Evolutionary conservation across 92 coral and sea anemone species (phyloP), one percentile per base, ranked within the genome.

Genomic region (Pocillopora grandis): DNA sequence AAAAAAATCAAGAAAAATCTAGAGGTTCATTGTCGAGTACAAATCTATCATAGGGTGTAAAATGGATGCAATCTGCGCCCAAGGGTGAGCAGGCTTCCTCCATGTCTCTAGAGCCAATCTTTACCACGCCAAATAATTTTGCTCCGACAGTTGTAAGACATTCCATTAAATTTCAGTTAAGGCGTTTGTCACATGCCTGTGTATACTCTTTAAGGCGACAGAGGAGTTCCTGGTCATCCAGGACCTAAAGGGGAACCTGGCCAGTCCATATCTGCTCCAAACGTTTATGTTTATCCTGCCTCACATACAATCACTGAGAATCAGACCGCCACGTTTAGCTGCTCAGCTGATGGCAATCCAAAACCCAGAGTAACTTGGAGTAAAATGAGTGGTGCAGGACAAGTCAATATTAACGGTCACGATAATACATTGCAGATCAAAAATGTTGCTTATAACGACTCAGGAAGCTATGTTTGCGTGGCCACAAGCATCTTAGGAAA

Each of bases 171-270:
- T 2, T 65, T 11, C 16, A 0, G 23, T 18, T 2, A 2, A 11
- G 0, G 0, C 20, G 42, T 66, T 16, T 35, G 27, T 9, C 10
- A 10, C 0, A 5, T 20, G 20, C 2, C 33, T 66, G 37, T 37
- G 4, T 27, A 9, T 12, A n/a, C n/a, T 66, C 9, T 11, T 65
- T 0, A 66, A 66, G 71, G 76, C 10, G 31, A 72, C 20, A 2
- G 23, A 64, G 87, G 87, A 18, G 48, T 57, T 62, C 87, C 75
- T 55, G 87, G 87, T 37, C 70, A 31, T 57, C 67, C 37, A 4
- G 87, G 73, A 69, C 73, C 73, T 36, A 69, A 69, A 69, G 73
- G 73, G 15, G 56, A 69, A 35, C n/a, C 72, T 3, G 73, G 73
- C 11, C n/a, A 36, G 73, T 69, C 73, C 52, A 69, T 69, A 36